Evolutionary conservation across 2,113 vertebrate genomes (phyloP), one percentile per base, ranked within the genome.

Genomic region (Heterotis niloticus): DNA sequence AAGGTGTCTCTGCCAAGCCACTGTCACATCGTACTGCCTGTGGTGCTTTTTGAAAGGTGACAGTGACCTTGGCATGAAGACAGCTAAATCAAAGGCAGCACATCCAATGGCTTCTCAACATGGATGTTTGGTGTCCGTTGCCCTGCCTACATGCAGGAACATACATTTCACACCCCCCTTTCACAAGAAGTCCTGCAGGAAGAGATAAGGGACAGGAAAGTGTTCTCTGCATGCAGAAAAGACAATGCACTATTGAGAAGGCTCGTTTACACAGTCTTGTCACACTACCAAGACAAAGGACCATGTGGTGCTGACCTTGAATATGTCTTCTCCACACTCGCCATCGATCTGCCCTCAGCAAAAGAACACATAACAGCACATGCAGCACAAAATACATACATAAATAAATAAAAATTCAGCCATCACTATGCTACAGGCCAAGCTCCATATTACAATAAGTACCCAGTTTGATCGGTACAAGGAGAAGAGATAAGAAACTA

Each of bases 131-230:
- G 23, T 4, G n/a, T 59, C 51, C 51, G 5, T 54, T 16, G 4
- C 34, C 34, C 70, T 24, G 54, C 70, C 71, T 16, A 24, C 20
- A 2, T 11, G 10, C 13, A 56, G 71, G 14, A 57, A 11, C 10
- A 74, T 57, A 28, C 23, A 59, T 57, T 24, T 9, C 71, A 20
- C 52, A 62, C 34, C 2, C 34, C 7, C 18, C 23, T 59, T 73
- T 74, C 57, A 24, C n/a, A 52, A 59, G 54, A 24, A 1, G 11
- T 59, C 54, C 23, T 74, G 71, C 51, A 59, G 54, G 56, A 57
- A 74, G 71, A 74, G 71, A 74, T 74, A 74, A 74, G 71, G 23
- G 56, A 74, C 11, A 13, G 51, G 71, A 57, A 74, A 23, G 51
- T 59, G 52, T 54, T 57, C 57, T 18, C 24, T 74, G 24, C 56